phyloP scores from a whole-genome alignment of 2,888 invertebrate genomes.

The Lacanobia oleracea region DNA sequence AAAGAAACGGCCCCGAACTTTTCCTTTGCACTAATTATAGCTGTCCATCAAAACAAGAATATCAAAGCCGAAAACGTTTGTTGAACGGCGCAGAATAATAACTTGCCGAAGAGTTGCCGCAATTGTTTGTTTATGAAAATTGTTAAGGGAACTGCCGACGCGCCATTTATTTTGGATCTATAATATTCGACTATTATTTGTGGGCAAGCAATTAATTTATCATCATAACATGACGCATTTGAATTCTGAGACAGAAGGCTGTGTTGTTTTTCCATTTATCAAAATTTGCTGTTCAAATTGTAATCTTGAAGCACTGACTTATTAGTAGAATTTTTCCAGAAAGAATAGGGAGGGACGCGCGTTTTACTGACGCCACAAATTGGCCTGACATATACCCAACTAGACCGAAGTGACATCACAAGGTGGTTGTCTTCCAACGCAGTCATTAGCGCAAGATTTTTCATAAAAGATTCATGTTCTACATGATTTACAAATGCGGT shows the following conservation, averaged over 20 bases:
- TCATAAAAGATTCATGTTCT: too few relatives aligned
- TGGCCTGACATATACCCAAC: too few relatives aligned
- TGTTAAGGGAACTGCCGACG: conserved; percentile 1
- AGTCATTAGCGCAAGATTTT: too few relatives aligned
- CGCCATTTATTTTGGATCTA: conserved; percentile 20
- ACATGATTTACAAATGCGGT: too few relatives aligned
- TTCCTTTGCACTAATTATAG: conserved; percentile 58
- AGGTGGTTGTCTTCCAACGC: too few relatives aligned
- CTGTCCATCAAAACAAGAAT: conserved; percentile 58
- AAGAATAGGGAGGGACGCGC: too few relatives aligned
- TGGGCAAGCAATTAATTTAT: conserved; percentile 32
- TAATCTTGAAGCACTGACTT: too few relatives aligned
- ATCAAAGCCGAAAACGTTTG: conserved; percentile 52
- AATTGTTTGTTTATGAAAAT: conserved; percentile 51
- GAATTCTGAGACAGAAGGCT: background rate
- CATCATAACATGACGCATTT: background rate
- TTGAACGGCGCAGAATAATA: conserved; percentile 49
- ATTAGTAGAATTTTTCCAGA: too few relatives aligned
- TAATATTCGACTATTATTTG: conserved; percentile 26
- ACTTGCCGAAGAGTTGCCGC: conserved; percentile 24
- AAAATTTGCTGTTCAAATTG: background rate
- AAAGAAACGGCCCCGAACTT: conserved; percentile 36
- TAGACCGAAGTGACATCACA: too few relatives aligned
- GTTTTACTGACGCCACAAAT: too few relatives aligned
- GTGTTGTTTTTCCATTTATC: conserved; percentile 4